Conservation (phyloP, 2,888 invertebrate genomes). For the Apamea monoglypha region DNA sequence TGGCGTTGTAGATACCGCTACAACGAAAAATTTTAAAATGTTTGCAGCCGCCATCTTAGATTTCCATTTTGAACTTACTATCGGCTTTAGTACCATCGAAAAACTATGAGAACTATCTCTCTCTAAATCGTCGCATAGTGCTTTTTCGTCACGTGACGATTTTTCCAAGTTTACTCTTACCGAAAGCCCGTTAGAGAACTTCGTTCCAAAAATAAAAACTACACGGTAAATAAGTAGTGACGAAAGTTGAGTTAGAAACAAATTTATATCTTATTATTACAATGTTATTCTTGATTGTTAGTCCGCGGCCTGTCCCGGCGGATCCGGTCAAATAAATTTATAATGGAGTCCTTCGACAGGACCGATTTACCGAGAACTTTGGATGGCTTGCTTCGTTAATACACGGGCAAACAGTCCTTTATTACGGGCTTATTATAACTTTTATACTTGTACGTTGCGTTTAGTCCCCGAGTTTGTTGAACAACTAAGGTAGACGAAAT, state of each 20-base stretch:
- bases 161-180: no score
- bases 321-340: slow-evolving; percentile 43
- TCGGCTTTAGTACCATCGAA: no score
- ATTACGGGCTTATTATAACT: slow-evolving; percentile 23
- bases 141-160: no score
- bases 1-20: no score
- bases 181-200: no score
- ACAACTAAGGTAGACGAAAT: not conserved
- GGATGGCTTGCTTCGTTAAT: slow-evolving; percentile 23
- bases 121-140: no score
- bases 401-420: slow-evolving; percentile 17
- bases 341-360: slow-evolving; percentile 35
- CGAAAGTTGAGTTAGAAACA: slow-evolving; percentile 27
- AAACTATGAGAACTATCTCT: no score
- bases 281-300: slow-evolving; percentile 31
- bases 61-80: no score
- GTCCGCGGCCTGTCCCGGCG: slow-evolving; percentile 8
- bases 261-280: slow-evolving; percentile 37
- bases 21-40: no score
- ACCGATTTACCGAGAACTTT: slow-evolving; percentile 25
- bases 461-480: not conserved
- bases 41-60: no score
- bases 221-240: not conserved
- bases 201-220: not conserved
- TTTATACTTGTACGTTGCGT: slow-evolving; percentile 9